These are phyloP conservation scores for Caenorhabditis afra DNA, from an alignment of 2,888 invertebrate genomes.

Conservation along the genomic window DNA sequence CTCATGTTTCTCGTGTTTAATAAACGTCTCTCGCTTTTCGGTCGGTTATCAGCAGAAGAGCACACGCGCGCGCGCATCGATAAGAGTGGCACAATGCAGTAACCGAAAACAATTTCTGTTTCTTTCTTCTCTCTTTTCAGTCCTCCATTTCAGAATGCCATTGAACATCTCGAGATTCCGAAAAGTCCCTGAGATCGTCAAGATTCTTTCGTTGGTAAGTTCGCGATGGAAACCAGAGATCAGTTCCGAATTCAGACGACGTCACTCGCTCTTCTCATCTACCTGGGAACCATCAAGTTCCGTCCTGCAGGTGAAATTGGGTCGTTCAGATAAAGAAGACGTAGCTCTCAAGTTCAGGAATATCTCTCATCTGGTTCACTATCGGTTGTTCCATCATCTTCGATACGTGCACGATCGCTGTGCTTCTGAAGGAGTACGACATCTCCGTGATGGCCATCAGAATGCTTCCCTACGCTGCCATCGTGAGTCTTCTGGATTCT, in stretches of 20 bases:
- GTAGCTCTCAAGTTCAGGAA: conserved; percentile 25
- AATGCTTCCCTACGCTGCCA: conserved; percentile 56
- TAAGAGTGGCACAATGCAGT: conserved; percentile 40
- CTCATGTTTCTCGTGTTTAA: conserved; percentile 13
- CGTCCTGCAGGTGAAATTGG: conserved; percentile 43
- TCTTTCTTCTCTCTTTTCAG: neutral
- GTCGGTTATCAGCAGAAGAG: conserved; percentile 30
- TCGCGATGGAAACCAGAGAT: neutral
- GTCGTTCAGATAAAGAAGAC: neutral
- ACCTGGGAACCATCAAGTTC: conserved; percentile 46
- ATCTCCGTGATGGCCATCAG: conserved; percentile 42
- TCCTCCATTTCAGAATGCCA: conserved; percentile 21
- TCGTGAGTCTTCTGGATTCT: conserved; percentile 15
- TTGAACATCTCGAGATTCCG: conserved; percentile 40
- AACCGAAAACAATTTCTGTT: conserved; percentile 37
- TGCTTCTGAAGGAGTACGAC: conserved; percentile 55
- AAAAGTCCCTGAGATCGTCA: conserved; percentile 31
- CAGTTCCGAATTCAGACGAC: conserved; percentile 14
- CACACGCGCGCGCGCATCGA: conserved; percentile 14
- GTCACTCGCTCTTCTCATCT: conserved; percentile 34
- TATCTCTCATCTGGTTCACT: conserved; percentile 56
- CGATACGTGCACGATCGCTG: conserved; percentile 44
- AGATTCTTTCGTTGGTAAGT: conserved; percentile 46
- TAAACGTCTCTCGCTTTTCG: conserved; percentile 14
- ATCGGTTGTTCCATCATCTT: conserved; percentile 48